These are phyloP conservation scores for Pagetopsis macropterus DNA, from an alignment of 2,797 vertebrate species.

Conservation along the genomic window DNA sequence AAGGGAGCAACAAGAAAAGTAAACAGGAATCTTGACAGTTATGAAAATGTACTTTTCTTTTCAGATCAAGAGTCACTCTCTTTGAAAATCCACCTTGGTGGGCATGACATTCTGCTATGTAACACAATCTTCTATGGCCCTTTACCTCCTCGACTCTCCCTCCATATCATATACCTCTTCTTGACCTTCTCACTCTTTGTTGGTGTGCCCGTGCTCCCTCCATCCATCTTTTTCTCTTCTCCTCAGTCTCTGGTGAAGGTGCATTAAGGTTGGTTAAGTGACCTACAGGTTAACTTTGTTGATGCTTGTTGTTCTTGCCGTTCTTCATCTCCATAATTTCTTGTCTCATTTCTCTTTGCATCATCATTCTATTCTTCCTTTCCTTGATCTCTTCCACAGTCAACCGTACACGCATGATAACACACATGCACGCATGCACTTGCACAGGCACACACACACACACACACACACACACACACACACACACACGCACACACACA, in stretches of 20 bases:
- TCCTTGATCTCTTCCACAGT: conserved; percentile 32
- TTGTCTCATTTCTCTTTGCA: conserved; percentile 41
- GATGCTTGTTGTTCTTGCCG: conserved; percentile 17
- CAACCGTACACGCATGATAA: neutral
- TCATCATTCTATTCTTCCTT: conserved; percentile 45
- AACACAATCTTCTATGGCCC: conserved; percentile 61
- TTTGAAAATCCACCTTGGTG: conserved; percentile 56
- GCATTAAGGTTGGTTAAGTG: conserved; percentile 70
- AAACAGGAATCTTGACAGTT: neutral
- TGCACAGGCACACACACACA: neutral
- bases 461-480: conserved; percentile 2
- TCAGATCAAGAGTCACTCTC: conserved; percentile 5
- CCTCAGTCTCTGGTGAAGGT: conserved; percentile 50
- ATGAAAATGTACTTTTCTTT: conserved; percentile 19
- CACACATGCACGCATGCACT: neutral
- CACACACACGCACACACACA: neutral
- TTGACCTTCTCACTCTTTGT: conserved; percentile 79
- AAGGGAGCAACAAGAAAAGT: conserved; percentile 37
- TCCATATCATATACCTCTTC: conserved; percentile 78
- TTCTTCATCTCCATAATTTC: conserved; percentile 23
- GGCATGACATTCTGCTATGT: conserved; percentile 67
- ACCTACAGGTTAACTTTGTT: conserved; percentile 52
- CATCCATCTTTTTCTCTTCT: conserved; percentile 33
- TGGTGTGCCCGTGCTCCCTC: conserved; percentile 74
- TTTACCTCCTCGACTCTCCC: conserved; percentile 66